These are phyloP conservation scores for Australoheros scitulus DNA, from an alignment of 2,113 vertebrate genomes.

Conservation along the genomic window DNA sequence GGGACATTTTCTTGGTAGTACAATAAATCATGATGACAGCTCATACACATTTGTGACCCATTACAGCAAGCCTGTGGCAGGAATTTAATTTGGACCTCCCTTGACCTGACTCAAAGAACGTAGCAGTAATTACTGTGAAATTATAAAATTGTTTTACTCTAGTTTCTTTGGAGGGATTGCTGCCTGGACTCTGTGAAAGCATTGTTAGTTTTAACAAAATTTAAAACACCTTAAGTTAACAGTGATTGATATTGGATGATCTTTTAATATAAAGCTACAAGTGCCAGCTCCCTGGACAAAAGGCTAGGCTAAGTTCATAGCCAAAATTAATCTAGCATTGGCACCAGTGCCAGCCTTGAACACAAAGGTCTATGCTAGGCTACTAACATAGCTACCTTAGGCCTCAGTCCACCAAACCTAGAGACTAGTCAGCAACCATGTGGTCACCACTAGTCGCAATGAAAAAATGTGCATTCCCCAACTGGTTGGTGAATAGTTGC, in stretches of 20 bases:
- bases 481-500: no score
- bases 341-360: neutral
- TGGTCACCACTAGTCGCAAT: no score
- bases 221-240: neutral
- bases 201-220: neutral
- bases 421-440: no score
- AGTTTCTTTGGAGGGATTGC: neutral
- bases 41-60: slow-evolving; percentile 35
- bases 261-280: neutral
- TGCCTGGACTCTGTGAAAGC: neutral
- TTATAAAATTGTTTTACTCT: neutral
- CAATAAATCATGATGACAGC: slow-evolving; percentile 52
- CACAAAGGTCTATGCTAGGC: no score
- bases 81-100: slow-evolving; percentile 40
- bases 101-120: slow-evolving; percentile 42
- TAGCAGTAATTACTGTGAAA: slow-evolving; percentile 20
- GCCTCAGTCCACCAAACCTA: no score
- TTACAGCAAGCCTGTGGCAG: slow-evolving; percentile 27
- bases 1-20: neutral
- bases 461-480: no score
- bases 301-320: no score
- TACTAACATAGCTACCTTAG: neutral
- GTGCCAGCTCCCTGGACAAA: neutral
- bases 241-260: neutral
- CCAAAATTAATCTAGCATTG: no score